phyloP scores from a whole-genome alignment of 2,113 vertebrate genomes.

The Pseudorectes ferrugineus region DNA sequence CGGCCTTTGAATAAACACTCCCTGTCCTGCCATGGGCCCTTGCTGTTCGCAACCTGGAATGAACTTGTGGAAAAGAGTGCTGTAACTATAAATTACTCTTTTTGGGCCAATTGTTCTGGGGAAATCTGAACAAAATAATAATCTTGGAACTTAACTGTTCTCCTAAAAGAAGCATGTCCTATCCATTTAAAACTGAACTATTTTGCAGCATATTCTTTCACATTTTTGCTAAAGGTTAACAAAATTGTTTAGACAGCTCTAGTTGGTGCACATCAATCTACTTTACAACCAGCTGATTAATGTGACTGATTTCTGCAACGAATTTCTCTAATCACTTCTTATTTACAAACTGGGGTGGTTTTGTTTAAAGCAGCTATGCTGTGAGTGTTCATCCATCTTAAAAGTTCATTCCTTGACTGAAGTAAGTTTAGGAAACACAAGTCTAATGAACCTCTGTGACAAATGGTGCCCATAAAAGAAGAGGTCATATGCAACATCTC shows the following conservation, averaged over 20 bases:
- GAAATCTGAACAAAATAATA: not conserved
- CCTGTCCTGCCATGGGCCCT: not conserved
- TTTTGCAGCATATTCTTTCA: not conserved
- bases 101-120: not conserved
- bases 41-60: not conserved
- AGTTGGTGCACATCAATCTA: slow-evolving; percentile 49
- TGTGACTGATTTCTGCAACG: slow-evolving; percentile 40
- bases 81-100: not conserved
- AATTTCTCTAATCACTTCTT: slow-evolving; percentile 67
- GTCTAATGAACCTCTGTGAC: not conserved
- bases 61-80: not conserved
- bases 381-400: slow-evolving; percentile 46
- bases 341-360: slow-evolving; percentile 49
- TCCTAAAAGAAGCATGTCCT: not conserved
- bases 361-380: slow-evolving; percentile 49
- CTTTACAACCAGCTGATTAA: slow-evolving; percentile 60
- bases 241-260: slow-evolving; percentile 70
- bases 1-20: not conserved
- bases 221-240: slow-evolving; percentile 71
- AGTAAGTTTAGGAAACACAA: slow-evolving; percentile 19
- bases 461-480: not conserved
- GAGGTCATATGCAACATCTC: not conserved
- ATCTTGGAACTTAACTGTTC: not conserved
- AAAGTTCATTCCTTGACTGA: not conserved
- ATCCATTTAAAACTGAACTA: not conserved